These are phyloP conservation scores for Agapostemon virescens DNA, from an alignment of 2,888 invertebrate genomes.

Conservation along the genomic window DNA sequence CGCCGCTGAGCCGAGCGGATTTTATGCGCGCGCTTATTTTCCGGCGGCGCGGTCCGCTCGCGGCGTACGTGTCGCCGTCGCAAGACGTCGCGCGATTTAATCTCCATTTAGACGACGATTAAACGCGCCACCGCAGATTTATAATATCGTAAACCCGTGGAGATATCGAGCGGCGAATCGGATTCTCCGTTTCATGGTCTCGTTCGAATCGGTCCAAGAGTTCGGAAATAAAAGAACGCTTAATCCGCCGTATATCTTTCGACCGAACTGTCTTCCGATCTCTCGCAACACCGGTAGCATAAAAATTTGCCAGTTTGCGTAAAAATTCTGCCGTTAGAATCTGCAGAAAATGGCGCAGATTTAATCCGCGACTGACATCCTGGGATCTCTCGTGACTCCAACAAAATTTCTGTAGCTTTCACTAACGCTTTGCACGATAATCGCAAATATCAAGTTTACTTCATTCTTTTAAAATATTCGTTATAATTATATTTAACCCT, in stretches of 20 bases:
- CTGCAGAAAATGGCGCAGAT: neutral
- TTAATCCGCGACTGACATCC: no score
- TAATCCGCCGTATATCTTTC: neutral
- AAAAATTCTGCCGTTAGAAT: neutral
- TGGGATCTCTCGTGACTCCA: neutral
- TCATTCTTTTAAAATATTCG: neutral
- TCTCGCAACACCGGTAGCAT: neutral
- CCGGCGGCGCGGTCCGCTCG: neutral
- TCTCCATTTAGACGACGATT: constrained; percentile 72
- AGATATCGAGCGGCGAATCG: constrained; percentile 21
- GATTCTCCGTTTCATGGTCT: neutral
- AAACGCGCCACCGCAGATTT: constrained; percentile 71
- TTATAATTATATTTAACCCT: neutral
- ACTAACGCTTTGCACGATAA: neutral
- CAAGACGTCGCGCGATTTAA: constrained; percentile 57
- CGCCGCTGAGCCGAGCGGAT: neutral
- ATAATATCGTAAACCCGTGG: constrained; percentile 71
- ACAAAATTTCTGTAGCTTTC: neutral
- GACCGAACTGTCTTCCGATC: neutral
- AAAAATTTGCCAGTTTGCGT: neutral
- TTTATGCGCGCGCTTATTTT: neutral
- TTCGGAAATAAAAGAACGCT: neutral
- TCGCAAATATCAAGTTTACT: neutral
- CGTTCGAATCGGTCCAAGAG: neutral
- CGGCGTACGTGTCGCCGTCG: neutral